These are phyloP conservation scores for Notodonta dromedarius DNA, from an alignment of 2,888 invertebrate genomes.

Conservation along the genomic window DNA sequence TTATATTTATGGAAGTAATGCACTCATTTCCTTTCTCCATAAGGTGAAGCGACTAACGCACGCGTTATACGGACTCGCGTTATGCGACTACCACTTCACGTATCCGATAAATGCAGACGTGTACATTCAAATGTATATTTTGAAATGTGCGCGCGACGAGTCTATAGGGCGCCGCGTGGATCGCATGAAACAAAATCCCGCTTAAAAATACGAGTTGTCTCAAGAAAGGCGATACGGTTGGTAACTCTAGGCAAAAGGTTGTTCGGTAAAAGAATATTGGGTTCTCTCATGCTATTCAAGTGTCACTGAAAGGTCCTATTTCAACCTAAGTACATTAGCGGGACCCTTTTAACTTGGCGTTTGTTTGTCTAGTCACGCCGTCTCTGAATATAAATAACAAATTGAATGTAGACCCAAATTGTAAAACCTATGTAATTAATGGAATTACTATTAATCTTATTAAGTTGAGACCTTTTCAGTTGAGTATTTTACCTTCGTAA, in stretches of 20 bases:
- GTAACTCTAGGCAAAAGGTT: constrained; percentile 34
- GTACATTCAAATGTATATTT: too few species aligned
- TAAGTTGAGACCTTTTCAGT: constrained; percentile 22
- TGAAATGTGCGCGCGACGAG: too few species aligned
- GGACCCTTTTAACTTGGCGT: constrained; percentile 55
- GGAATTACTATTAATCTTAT: constrained; percentile 37
- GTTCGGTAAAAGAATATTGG: constrained; percentile 50
- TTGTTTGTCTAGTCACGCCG: constrained; percentile 61
- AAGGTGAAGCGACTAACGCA: too few species aligned
- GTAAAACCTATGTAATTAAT: constrained; percentile 41
- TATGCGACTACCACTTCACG: too few species aligned
- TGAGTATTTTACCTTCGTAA: constrained; percentile 18
- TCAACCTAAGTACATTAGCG: constrained; percentile 55
- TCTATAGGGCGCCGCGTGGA: neutral
- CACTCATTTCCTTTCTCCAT: too few species aligned
- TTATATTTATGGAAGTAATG: too few species aligned
- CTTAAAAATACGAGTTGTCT: constrained; percentile 13
- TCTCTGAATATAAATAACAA: constrained; percentile 54
- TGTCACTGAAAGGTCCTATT: constrained; percentile 54
- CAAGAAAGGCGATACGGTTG: constrained; percentile 15
- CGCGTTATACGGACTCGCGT: too few species aligned
- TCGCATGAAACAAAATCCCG: constrained; percentile 18
- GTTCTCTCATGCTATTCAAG: constrained; percentile 52
- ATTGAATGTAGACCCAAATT: constrained; percentile 45
- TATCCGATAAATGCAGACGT: too few species aligned